Conservation (phyloP, 2,888 invertebrate genomes). For the Spatulosminthurus flaviceps region DNA sequence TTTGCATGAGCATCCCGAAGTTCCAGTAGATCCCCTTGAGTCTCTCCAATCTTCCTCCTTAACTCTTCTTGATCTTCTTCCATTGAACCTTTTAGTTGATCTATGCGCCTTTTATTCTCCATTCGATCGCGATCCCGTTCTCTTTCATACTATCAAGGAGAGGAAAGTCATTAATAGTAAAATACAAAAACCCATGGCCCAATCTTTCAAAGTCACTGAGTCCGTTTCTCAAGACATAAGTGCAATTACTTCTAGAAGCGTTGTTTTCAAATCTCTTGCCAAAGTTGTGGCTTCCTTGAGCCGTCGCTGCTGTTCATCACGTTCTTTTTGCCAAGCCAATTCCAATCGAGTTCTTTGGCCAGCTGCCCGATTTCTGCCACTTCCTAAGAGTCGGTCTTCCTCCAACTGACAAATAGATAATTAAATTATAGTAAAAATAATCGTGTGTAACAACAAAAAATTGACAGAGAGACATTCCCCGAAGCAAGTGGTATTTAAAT, state of each 20-base stretch:
- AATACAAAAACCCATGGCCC: not conserved
- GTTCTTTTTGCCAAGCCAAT: conserved; percentile 92
- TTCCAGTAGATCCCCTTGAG: conserved; percentile 83
- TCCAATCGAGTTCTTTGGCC: conserved; percentile 88
- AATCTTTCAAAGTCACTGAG: not conserved
- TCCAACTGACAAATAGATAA: conserved; percentile 72
- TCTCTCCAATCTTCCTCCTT: conserved; percentile 77
- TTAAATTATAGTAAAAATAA: not conserved
- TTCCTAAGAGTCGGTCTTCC: conserved; percentile 83
- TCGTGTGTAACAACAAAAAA: not conserved
- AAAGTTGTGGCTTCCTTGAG: conserved; percentile 89
- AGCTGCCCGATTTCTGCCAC: conserved; percentile 84
- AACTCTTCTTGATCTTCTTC: conserved; percentile 92
- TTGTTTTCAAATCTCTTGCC: conserved; percentile 86
- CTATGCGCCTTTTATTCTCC: conserved; percentile 84
- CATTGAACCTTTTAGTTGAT: conserved; percentile 82
- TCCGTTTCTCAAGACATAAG: not conserved
- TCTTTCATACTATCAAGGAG: conserved; percentile 75
- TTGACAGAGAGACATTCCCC: not conserved
- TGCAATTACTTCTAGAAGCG: conserved; percentile 77
- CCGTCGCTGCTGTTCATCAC: conserved; percentile 89
- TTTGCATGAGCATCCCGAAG: conserved; percentile 91
- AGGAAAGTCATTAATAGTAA: not conserved
- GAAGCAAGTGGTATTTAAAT: not conserved
- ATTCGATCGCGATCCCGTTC: conserved; percentile 88